These are phyloP conservation scores for Leptonema lineaticorne DNA, from an alignment of 1,140 invertebrate genomes.

Conservation along the genomic window DNA sequence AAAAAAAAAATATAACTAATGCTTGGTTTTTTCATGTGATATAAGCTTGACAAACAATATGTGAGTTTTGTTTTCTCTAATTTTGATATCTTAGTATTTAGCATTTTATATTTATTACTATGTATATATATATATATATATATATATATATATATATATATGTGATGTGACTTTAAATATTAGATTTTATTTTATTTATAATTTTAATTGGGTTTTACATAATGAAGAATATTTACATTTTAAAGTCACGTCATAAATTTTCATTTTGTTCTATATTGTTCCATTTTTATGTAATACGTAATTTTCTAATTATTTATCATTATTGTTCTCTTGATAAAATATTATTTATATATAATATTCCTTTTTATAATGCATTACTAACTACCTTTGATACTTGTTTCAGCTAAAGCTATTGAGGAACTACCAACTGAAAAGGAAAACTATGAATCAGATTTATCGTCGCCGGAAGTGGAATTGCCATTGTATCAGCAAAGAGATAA, in stretches of 20 bases:
- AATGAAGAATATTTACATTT: neutral
- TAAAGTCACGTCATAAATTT: neutral
- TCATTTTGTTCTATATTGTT: neutral
- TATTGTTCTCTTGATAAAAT: neutral
- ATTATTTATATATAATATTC: slow-evolving; percentile 19
- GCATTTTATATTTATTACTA: no score
- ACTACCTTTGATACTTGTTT: slow-evolving; percentile 41
- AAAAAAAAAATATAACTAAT: no score
- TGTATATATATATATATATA: no score
- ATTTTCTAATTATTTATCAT: slow-evolving; percentile 1
- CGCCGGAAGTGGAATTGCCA: slow-evolving; percentile 66
- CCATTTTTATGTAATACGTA: neutral
- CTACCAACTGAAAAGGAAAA: slow-evolving; percentile 57
- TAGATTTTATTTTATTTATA: neutral
- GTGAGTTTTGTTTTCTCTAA: slow-evolving; percentile 39
- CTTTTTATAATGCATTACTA: no score
- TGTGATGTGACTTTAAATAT: neutral
- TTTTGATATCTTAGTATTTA: neutral
- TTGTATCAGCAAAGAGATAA: slow-evolving; percentile 84
- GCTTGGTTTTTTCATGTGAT: slow-evolving; percentile 42
- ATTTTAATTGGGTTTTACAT: neutral
- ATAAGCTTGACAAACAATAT: slow-evolving; percentile 37
- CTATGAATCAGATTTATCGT: slow-evolving; percentile 64
- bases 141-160: neutral
- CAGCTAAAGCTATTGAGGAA: slow-evolving; percentile 75